Conservation (phyloP, 2,888 invertebrate species). For the Amblyjoppa fuscipennis region DNA sequence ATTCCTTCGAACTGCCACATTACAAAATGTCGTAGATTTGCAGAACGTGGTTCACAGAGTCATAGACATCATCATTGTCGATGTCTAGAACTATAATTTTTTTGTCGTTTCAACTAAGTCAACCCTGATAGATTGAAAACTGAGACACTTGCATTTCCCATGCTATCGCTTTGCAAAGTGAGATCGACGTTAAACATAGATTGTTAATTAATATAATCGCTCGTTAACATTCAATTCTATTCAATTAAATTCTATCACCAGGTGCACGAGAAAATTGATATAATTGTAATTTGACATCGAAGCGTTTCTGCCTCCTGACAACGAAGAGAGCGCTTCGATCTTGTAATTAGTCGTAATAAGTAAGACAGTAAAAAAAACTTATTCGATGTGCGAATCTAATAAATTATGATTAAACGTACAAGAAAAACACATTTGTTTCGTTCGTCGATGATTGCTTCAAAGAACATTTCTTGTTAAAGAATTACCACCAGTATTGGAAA, state of each 20-base stretch:
- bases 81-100: neutral
- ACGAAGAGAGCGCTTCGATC: slow-evolving; percentile 3
- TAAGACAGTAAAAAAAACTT: slow-evolving; percentile 18
- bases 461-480: neutral
- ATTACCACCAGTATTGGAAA: neutral
- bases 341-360: slow-evolving; percentile 42
- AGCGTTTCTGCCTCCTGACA: neutral
- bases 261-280: neutral
- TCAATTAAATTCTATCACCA: neutral
- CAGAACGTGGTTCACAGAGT: slow-evolving; percentile 31
- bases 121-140: neutral
- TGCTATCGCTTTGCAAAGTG: slow-evolving; percentile 9
- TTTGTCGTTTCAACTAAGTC: neutral
- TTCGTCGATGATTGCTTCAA: neutral
- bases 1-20: slow-evolving; percentile 65
- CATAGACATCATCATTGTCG: neutral
- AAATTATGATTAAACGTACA: slow-evolving; percentile 38
- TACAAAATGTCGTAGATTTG: slow-evolving; percentile 9
- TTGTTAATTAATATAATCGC: slow-evolving; percentile 21
- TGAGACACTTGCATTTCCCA: slow-evolving; percentile 44
- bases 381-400: slow-evolving; percentile 50
- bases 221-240: neutral
- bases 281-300: neutral
- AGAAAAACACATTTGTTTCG: neutral
- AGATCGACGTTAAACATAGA: slow-evolving; percentile 31